Base-by-base conservation (phyloP, 2,888 invertebrate genomes). In the Melitaea athalia region DNA sequence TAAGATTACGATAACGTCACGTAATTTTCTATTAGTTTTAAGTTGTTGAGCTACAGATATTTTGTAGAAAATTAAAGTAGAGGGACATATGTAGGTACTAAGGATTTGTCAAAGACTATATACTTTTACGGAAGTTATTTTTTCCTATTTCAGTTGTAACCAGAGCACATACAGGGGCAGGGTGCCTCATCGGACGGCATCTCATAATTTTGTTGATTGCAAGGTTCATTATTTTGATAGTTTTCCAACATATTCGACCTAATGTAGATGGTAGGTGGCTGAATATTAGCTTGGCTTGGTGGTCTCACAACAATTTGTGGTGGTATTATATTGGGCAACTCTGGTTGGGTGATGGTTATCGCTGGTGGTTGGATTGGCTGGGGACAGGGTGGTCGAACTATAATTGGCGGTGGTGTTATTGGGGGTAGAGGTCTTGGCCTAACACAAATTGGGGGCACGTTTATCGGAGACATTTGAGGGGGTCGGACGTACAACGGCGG, bases 371-470 rank as follows among this genome's bases (percentile, higher is more conserved):
- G 74, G 0, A 90, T 74, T 0, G 85, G 81, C 0, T 69, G 14
- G 0, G 81, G 83, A 0, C 71, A 70, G 0, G 87, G 88, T 15
- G 86, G 85, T 7, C 75, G 76, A 0, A 90, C 81, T 2, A 76
- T 70, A 6, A 89, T 80, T 0, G 86, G 75, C 0, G 84, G 78
- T 0, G 87, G 87, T 3, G 78, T 78, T 1, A 90, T 82, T 0
- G 84, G 79, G 0, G 76, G 61, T 5, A 81, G 65, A 0, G 81
- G 78, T 0, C 81, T 76, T 0, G 85, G 85, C 10, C 79, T 75
- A 0, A 89, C 85, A 0, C 77, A 59, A 0, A 89, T 82, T 0
- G 85, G 76, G 0, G 79, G 77, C 0, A 88, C 88, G 0, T 69
- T 78, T 0, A 89, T 81, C 0, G 84, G 78, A 0, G 76, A 60